A percentile compares a stretch with the other conserved stretches of the same genome.
Conservation (phyloP, 2,113 vertebrate genomes). For the Myotis davidii region DNA sequence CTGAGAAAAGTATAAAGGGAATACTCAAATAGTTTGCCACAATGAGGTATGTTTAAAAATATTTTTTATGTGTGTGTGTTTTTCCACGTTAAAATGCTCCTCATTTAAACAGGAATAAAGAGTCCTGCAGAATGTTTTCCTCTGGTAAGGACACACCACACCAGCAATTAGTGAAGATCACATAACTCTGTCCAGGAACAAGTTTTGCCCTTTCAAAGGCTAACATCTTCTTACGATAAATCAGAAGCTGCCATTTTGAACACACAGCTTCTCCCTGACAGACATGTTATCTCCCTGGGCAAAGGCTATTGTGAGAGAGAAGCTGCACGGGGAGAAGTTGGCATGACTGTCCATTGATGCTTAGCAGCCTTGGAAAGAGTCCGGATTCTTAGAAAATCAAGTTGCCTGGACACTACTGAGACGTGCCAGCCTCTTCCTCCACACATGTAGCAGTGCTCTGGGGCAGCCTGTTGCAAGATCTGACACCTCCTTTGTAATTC, state of each 20-base stretch:
- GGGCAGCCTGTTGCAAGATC: accelerated
- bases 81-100: constrained; percentile 42
- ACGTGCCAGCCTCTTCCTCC: accelerated
- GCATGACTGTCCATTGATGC: not conserved
- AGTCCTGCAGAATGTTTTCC: not conserved
- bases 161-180: not conserved
- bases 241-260: not conserved
- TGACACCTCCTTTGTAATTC: not conserved
- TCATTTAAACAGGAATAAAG: constrained; percentile 13
- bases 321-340: not conserved
- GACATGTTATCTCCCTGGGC: not conserved
- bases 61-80: constrained; percentile 37
- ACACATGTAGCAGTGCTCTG: accelerated
- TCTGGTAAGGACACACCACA: not conserved
- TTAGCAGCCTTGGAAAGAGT: not conserved
- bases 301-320: not conserved
- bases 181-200: not conserved
- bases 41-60: constrained; percentile 48
- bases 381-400: not conserved
- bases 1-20: constrained; percentile 19
- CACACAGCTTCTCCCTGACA: not conserved
- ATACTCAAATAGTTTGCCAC: not conserved
- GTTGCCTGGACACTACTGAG: not conserved
- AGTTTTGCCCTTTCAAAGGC: not conserved
- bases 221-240: not conserved